Evolutionary conservation across 2,113 vertebrate genomes (phyloP), one percentile per base, ranked within the genome.

Genomic region (Phalacrocorax pelagicus): DNA sequence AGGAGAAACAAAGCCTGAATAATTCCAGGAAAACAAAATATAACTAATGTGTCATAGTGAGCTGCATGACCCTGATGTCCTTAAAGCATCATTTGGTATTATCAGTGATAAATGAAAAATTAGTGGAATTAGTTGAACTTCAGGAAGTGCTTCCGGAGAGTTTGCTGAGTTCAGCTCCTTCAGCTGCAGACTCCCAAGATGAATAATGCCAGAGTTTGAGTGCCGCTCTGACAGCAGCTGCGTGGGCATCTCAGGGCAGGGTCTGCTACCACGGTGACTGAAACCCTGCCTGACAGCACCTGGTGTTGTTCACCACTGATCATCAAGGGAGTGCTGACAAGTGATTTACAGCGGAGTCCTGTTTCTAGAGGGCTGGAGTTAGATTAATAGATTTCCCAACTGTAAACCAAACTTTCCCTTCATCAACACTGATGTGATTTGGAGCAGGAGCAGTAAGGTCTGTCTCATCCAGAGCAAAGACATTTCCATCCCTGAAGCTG

Each of bases 11-110:
- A 72, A 92, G 13, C 49, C 21, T 79, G 42, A 71, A 14, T 74
- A 87, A 89, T 87, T 94, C 58, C 73, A 89, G 77, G 62, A 89
- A 92, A 96, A 92, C 44, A 63, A 94, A 81, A 88, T 66, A 61
- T 49, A 78, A 80, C 72, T 44, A 36, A 54, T 16, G 24, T 87
- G 69, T 91, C 83, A 63, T 9, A 67, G 65, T 72, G 67, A 79
- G 55, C 77, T 77, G 49, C 18, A 9, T 34, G 61, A 62, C 58
- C 29, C 30, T 46, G 13, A 8, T 74, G 55, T 71, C 27, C 57
- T 92, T 89, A 84, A 63, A 79, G 21, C 24, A 79, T 36, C 24
- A n/a, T 69, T 67, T 81, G 30, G 30, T 38, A 67, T 81, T 63
- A 86, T 49, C 36, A 71, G 24, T 19, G 54, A 21, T 24, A 79